Evolutionary conservation across 2,797 vertebrate genomes (phyloP).

Genomic region (Odontamblyopus lacepedii): DNA sequence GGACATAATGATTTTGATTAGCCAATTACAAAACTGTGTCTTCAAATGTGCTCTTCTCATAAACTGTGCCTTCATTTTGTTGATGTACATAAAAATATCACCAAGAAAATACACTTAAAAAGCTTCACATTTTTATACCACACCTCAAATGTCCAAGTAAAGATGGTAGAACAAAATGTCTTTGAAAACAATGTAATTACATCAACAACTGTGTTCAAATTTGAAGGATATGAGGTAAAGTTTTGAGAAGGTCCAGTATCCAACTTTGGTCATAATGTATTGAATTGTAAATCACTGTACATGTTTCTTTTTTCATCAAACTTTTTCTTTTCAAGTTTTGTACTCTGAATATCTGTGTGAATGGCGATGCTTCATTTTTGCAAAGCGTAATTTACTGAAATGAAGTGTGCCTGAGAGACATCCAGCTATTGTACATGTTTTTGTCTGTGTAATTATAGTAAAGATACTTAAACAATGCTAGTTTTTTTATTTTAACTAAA

Average conservation of each 20-base stretch:
- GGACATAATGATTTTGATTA: conserved; percentile 13
- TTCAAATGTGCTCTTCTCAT: conserved; percentile 58
- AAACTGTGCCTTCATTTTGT: conserved; percentile 73
- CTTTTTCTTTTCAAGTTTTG: conserved; percentile 68
- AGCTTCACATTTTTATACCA: conserved; percentile 18
- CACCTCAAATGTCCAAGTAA: conserved; percentile 20
- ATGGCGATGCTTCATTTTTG: conserved; percentile 59
- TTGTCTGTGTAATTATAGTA: conserved; percentile 80
- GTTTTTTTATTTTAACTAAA: conserved; percentile 4
- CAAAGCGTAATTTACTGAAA: conserved; percentile 43
- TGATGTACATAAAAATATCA: conserved; percentile 34
- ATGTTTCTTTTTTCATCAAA: conserved; percentile 69
- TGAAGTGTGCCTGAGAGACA: conserved; percentile 61
- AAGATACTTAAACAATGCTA: conserved; percentile 67
- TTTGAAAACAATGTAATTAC: conserved; percentile 18
- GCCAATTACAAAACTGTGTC: conserved; percentile 35
- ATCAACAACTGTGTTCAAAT: not conserved
- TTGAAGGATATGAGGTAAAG: not conserved
- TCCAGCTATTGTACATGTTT: conserved; percentile 75
- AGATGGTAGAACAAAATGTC: not conserved
- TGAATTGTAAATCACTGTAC: conserved; percentile 76
- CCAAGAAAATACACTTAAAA: conserved; percentile 16
- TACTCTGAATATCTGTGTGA: conserved; percentile 67
- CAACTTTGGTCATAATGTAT: conserved; percentile 49
- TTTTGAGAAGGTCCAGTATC: conserved; percentile 26